These are phyloP conservation scores for Chelonia mydas DNA, from an alignment of 2,797 vertebrate genomes.

Conservation along the genomic window DNA sequence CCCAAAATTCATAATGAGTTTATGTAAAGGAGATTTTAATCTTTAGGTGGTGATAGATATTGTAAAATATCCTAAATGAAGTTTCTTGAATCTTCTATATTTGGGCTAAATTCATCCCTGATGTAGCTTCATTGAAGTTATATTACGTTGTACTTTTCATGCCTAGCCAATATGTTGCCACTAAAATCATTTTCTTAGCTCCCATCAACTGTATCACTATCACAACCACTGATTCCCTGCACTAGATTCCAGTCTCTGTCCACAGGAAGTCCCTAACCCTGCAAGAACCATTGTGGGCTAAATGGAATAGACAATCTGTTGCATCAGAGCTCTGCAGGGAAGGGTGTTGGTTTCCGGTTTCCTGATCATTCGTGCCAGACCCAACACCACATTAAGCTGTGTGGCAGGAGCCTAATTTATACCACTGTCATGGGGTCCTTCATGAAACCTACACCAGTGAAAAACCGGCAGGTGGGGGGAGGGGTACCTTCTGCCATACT, in stretches of 20 bases:
- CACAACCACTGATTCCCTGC: background rate
- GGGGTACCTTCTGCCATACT: no score
- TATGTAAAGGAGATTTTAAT: no score
- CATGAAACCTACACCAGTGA: background rate
- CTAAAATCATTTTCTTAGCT: background rate
- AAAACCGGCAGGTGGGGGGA: background rate
- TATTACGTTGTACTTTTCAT: background rate
- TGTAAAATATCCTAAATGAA: background rate
- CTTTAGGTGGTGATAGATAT: background rate
- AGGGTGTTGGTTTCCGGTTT: background rate
- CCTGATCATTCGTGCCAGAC: background rate
- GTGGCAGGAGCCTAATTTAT: background rate
- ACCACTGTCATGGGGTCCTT: background rate
- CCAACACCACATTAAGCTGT: background rate
- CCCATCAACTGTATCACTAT: background rate
- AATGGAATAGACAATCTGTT: background rate
- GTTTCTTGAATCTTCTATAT: background rate
- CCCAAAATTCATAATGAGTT: no score
- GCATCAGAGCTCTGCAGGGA: background rate
- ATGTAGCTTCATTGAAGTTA: background rate
- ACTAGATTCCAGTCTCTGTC: background rate
- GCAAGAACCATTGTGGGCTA: background rate
- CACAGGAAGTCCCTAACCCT: background rate
- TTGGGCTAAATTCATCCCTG: background rate
- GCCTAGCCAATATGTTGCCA: background rate